phyloP scores from a whole-genome alignment of 2,888 invertebrate species.

The Pachydiplax longipennis region DNA sequence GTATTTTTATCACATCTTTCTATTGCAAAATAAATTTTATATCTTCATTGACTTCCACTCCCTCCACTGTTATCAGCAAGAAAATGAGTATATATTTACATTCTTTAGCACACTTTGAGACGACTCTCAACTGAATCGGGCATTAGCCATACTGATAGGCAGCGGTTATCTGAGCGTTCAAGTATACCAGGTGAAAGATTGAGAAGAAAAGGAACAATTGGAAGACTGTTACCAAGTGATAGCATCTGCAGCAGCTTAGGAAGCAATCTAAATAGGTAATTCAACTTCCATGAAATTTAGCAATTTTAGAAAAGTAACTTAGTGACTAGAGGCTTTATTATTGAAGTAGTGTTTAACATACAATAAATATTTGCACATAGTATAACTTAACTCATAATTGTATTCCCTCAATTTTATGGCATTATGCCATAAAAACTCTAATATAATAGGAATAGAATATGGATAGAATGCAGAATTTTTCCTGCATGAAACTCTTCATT shows the following conservation, averaged over 20 bases:
- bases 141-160: constrained; percentile 45
- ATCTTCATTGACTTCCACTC: too few species aligned
- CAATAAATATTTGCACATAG: too few species aligned
- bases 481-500: background rate
- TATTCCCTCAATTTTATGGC: too few species aligned
- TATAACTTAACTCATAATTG: too few species aligned
- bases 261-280: constrained; percentile 80
- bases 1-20: too few species aligned
- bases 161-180: constrained; percentile 6
- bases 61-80: too few species aligned
- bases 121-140: constrained; percentile 82
- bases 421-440: too few species aligned
- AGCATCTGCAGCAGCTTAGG: constrained; percentile 91
- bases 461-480: background rate
- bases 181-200: constrained; percentile 15
- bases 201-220: constrained; percentile 66
- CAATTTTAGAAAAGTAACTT: too few species aligned
- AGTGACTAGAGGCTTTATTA: too few species aligned
- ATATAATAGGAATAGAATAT: background rate
- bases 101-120: constrained; percentile 66
- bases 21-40: too few species aligned
- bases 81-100: background rate
- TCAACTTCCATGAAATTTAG: background rate
- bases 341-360: too few species aligned
- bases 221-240: constrained; percentile 77